These are phyloP conservation scores for Tenualosa ilisha DNA, from an alignment of 2,797 vertebrate genomes.

Conservation along the genomic window DNA sequence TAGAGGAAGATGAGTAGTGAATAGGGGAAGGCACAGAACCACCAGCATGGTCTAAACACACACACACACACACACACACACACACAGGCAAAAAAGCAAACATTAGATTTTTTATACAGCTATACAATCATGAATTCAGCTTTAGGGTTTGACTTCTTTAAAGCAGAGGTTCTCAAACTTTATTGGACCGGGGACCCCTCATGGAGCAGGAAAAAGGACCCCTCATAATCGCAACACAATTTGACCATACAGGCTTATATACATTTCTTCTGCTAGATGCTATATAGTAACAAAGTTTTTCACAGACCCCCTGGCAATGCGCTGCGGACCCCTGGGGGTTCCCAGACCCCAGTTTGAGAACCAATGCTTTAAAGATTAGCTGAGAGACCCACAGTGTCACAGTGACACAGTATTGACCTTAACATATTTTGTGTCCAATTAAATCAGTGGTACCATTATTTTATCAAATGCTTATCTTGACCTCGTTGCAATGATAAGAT, in stretches of 20 bases:
- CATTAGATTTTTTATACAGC: neutral
- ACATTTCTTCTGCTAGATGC: too few relatives aligned
- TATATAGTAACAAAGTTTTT: too few relatives aligned
- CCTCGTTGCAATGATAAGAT: neutral
- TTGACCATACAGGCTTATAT: too few relatives aligned
- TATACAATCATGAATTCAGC: neutral
- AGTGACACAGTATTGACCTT: neutral
- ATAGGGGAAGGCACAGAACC: slow-evolving; percentile 98
- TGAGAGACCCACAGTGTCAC: neutral
- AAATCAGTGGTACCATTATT: neutral
- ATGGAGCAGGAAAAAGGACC: too few relatives aligned
- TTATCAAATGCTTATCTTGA: neutral
- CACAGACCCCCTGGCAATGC: too few relatives aligned
- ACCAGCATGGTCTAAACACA: slow-evolving; percentile 85
- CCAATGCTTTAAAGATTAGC: neutral
- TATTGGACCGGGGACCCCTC: too few relatives aligned
- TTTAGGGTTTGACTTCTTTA: neutral
- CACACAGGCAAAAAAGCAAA: neutral
- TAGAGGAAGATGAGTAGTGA: slow-evolving; percentile 97
- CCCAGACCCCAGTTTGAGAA: too few relatives aligned
- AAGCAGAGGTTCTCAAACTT: too few relatives aligned
- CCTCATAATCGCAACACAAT: too few relatives aligned
- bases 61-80: neutral
- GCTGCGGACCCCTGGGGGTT: too few relatives aligned
- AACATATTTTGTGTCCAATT: neutral